Conservation (phyloP, 2,797 vertebrate species). For the Cynopterus sphinx region DNA sequence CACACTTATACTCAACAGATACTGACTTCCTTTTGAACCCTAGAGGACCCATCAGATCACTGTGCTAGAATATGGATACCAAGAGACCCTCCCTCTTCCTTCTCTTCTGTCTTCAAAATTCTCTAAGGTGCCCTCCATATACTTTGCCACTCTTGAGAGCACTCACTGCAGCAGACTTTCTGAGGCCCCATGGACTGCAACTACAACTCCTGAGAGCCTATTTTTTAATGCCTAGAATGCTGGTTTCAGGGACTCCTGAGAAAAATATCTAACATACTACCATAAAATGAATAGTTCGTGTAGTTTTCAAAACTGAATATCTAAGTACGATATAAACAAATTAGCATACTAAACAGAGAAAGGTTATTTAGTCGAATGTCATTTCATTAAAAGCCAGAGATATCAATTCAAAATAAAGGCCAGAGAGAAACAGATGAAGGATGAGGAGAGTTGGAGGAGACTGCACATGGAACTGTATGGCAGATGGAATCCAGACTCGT, state of each 20-base stretch:
- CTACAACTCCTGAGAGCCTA: background rate
- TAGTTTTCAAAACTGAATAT: background rate
- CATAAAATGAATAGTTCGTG: background rate
- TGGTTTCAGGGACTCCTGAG: background rate
- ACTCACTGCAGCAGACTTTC: fast-evolving
- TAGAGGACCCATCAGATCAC: background rate
- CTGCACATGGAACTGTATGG: background rate
- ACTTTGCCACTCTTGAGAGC: background rate
- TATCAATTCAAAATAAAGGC: background rate
- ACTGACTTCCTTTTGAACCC: background rate
- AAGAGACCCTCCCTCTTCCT: background rate
- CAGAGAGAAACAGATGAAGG: conserved; percentile 12
- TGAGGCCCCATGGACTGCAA: fast-evolving
- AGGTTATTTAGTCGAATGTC: background rate
- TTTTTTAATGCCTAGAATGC: background rate
- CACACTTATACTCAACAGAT: background rate
- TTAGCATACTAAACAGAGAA: background rate
- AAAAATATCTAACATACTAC: background rate
- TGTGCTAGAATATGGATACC: background rate
- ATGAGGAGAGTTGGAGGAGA: background rate
- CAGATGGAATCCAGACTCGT: background rate
- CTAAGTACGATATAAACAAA: background rate
- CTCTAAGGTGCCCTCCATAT: background rate
- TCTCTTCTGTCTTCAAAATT: background rate
- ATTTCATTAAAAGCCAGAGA: conserved; percentile 44